These are phyloP conservation scores for Guaruba guarouba DNA, from an alignment of 2,113 vertebrate species.

Conservation along the genomic window DNA sequence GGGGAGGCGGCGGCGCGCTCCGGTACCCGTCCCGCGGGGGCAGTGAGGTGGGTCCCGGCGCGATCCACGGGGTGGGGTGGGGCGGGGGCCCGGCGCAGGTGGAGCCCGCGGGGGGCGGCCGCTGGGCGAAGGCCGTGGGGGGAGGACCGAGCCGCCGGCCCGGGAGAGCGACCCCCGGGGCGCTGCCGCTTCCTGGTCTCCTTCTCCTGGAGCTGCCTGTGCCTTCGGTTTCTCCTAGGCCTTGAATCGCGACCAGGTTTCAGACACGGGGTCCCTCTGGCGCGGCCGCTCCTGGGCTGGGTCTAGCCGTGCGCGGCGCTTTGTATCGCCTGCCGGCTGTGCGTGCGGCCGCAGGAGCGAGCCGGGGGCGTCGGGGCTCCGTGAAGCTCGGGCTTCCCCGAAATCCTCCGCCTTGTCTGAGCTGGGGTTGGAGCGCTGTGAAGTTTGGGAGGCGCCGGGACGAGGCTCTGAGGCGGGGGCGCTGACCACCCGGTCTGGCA, in stretches of 20 bases:
- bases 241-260: slow-evolving; percentile 19
- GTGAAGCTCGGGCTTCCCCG: background rate
- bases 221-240: background rate
- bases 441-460: background rate
- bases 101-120: background rate
- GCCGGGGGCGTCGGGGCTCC: background rate
- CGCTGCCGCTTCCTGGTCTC: background rate
- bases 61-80: no score
- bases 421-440: background rate
- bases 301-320: background rate
- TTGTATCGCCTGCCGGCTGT: slow-evolving; percentile 2
- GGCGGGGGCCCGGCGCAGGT: background rate
- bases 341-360: background rate
- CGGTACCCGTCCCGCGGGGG: no score
- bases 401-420: background rate
- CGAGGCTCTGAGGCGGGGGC: background rate
- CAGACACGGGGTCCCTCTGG: slow-evolving; percentile 4
- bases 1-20: no score
- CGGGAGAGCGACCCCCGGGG: background rate
- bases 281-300: background rate
- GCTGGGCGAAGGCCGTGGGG: background rate
- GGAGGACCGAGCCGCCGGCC: background rate
- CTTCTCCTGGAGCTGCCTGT: background rate
- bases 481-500: background rate
- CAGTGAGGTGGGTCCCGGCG: no score